Percentiles rank a stretch among this genome's conserved stretches.
Evolutionary conservation across 2,113 vertebrate species (phyloP).

Genomic region (Gorsachius goisagi): DNA sequence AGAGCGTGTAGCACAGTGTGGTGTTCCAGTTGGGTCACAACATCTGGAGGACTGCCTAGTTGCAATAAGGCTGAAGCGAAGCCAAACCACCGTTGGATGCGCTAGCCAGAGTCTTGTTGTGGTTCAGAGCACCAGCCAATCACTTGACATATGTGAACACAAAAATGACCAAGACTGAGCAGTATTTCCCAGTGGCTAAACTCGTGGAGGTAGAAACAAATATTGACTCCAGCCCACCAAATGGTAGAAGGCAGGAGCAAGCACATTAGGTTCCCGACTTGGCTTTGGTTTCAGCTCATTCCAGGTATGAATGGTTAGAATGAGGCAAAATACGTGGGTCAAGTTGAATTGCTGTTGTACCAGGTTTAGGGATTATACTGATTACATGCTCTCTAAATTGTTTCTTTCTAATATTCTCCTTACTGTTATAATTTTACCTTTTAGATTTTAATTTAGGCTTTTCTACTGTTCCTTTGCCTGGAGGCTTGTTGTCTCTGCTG

Average conservation of each 20-base stretch:
- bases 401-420: conserved; percentile 13
- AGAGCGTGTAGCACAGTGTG: too few relatives aligned
- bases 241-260: conserved; percentile 8
- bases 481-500: conserved; percentile 24
- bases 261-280: not conserved
- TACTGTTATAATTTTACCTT: conserved; percentile 17
- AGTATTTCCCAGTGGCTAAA: conserved; percentile 19
- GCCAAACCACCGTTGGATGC: not conserved
- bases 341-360: conserved; percentile 32
- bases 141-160: not conserved
- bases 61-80: not conserved
- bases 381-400: conserved; percentile 17
- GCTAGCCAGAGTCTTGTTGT: not conserved
- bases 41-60: not conserved
- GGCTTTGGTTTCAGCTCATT: conserved; percentile 36
- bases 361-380: conserved; percentile 47
- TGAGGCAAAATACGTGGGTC: conserved; percentile 41
- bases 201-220: not conserved
- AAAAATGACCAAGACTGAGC: not conserved
- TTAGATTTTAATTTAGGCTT: conserved; percentile 41
- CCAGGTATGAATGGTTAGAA: not conserved
- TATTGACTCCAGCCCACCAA: conserved; percentile 31
- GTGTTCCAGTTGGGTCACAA: not conserved
- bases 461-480: conserved; percentile 21
- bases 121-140: conserved; percentile 14